Evolutionary conservation across 2,113 vertebrate genomes (phyloP).

Genomic region (Gobiocypris rarus): DNA sequence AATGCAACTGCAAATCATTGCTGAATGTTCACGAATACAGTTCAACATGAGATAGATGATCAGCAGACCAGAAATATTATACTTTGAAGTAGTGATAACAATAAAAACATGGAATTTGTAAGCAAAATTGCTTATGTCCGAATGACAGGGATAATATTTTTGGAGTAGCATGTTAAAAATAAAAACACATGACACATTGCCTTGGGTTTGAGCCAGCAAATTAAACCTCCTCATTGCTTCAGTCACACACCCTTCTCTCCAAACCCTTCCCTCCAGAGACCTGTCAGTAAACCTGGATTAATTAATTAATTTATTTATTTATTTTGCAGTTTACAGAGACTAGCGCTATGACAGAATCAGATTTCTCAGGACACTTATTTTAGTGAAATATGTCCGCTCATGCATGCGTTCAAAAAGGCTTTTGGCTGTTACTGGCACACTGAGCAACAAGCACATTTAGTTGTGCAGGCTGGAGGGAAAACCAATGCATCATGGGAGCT

Average conservation of each 20-base stretch:
- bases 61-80: not conserved
- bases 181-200: not conserved
- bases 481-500: not conserved
- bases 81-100: not conserved
- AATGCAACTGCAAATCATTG: not conserved
- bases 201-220: not conserved
- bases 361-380: not conserved
- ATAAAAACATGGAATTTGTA: not conserved
- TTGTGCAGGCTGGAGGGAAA: not conserved
- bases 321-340: too few relatives aligned
- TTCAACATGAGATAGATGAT: not conserved
- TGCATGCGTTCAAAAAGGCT: not conserved
- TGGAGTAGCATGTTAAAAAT: not conserved
- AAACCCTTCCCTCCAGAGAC: not conserved
- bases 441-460: not conserved
- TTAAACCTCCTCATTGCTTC: not conserved
- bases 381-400: not conserved
- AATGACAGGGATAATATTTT: not conserved
- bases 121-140: not conserved
- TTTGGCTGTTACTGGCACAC: not conserved
- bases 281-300: not conserved
- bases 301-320: too few relatives aligned
- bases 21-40: not conserved
- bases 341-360: not conserved
- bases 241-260: not conserved